A percentile compares a stretch with the other conserved stretches of the same genome.
These are phyloP conservation scores for Drosophila dives DNA, from an alignment of 2,888 invertebrate genomes.

Conservation along the genomic window DNA sequence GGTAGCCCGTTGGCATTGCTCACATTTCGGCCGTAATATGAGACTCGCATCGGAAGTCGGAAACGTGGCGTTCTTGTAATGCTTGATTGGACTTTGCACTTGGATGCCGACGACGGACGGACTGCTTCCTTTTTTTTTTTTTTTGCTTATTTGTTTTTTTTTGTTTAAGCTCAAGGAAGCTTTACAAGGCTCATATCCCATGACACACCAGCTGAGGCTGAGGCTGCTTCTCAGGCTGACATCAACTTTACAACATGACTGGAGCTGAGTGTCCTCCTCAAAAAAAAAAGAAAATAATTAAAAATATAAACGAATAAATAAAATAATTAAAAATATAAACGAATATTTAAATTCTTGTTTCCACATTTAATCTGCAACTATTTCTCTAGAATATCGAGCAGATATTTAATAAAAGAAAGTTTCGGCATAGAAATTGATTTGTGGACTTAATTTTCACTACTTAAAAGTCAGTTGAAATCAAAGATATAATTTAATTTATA, in stretches of 20 bases:
- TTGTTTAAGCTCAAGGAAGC: conserved; percentile 57
- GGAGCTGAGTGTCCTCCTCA: neutral
- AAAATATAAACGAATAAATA: neutral
- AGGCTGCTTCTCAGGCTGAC: conserved; percentile 3
- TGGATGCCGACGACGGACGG: conserved; percentile 32
- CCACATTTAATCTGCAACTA: neutral
- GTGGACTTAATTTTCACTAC: neutral
- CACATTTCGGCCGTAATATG: conserved; percentile 70
- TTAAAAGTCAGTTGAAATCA: neutral
- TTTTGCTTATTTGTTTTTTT: neutral
- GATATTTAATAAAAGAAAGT: neutral
- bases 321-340: neutral
- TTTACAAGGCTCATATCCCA: conserved; percentile 65
- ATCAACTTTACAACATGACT: conserved; percentile 3
- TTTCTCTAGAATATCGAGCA: neutral
- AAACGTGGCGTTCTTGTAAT: conserved; percentile 74
- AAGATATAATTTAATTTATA: neutral
- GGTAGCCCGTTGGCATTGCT: conserved; percentile 26
- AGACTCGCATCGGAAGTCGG: conserved; percentile 82
- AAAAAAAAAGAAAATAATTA: neutral
- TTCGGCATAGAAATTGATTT: neutral
- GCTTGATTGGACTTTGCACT: conserved; percentile 71
- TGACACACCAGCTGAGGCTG: conserved; percentile 47
- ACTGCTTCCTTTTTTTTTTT: conserved; percentile 26
- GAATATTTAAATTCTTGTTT: neutral